These are phyloP conservation scores for Actinia equina DNA, from an alignment of 64 coral and sea anemone species.

Conservation along the genomic window DNA sequence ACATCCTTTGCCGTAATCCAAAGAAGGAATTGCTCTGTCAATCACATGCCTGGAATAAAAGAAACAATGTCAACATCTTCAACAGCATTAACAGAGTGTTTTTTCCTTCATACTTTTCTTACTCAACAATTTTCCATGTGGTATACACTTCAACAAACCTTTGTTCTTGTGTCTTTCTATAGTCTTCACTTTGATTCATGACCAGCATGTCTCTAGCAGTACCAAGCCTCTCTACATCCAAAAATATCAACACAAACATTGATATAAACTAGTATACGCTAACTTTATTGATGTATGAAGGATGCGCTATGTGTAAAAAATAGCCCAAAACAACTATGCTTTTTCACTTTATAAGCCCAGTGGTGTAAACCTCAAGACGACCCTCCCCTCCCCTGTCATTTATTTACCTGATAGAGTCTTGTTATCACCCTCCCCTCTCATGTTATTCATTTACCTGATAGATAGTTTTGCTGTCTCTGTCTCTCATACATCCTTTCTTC, in stretches of 20 bases:
- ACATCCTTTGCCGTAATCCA: constrained; percentile 99
- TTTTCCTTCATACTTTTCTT: no score
- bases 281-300: not conserved
- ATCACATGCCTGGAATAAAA: constrained; percentile 64
- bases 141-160: constrained; percentile 32
- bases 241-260: not conserved
- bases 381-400: no score
- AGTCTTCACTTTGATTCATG: constrained; percentile 99
- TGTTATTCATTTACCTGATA: constrained; percentile 41
- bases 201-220: constrained; percentile 90
- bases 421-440: not conserved
- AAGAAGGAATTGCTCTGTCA: constrained; percentile 87
- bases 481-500: constrained; percentile 79
- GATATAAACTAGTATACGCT: not conserved
- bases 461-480: constrained; percentile 67
- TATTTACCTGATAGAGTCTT: no score
- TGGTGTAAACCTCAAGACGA: no score
- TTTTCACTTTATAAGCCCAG: no score
- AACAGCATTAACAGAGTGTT: no score
- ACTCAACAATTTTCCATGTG: no score
- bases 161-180: constrained; percentile 87
- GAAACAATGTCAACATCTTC: not conserved
- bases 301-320: not conserved
- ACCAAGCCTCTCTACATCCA: constrained; percentile 13
- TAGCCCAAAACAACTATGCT: no score